Percentiles rank a stretch among this genome's conserved stretches.
These are phyloP conservation scores for Parazoanthus swiftii DNA, from an alignment of 92 coral and sea anemone genomes.

Conservation along the genomic window DNA sequence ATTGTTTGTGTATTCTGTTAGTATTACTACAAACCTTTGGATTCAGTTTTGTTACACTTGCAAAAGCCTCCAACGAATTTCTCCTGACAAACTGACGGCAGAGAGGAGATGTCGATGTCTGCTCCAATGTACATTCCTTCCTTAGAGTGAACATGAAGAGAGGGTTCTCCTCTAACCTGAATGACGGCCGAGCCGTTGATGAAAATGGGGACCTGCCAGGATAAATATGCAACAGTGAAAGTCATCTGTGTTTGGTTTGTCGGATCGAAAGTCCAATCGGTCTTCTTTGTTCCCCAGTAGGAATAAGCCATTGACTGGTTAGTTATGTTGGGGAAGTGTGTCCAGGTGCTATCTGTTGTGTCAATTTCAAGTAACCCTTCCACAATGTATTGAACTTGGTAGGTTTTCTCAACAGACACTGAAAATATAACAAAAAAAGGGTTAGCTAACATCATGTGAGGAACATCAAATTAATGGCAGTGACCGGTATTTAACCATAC, in stretches of 20 bases:
- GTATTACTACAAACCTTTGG: background rate
- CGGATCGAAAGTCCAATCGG: background rate
- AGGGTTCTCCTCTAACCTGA: conserved; percentile 47
- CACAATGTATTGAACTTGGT: conserved; percentile 73
- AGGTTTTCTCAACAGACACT: conserved; percentile 65
- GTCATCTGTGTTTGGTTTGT: background rate
- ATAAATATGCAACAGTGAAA: conserved; percentile 39
- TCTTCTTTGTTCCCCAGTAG: conserved; percentile 46
- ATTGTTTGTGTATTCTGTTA: no score
- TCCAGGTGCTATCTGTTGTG: conserved; percentile 64
- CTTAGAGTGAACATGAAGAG: conserved; percentile 55
- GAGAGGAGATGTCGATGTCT: conserved; percentile 32
- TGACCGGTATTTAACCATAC: background rate
- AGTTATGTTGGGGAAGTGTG: conserved; percentile 36
- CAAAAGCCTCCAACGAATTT: conserved; percentile 70
- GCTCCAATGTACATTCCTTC: conserved; percentile 74
- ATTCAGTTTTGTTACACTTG: conserved; percentile 2
- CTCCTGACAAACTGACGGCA: conserved; percentile 1
- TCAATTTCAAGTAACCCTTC: conserved; percentile 58
- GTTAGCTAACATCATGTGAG: background rate
- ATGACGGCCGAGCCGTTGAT: conserved; percentile 62
- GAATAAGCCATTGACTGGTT: conserved; percentile 64
- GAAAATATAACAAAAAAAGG: background rate
- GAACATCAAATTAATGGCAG: background rate
- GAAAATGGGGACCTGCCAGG: conserved; percentile 67